phyloP scores from a whole-genome alignment of 2,113 vertebrate species.

The Mobula hypostoma region DNA sequence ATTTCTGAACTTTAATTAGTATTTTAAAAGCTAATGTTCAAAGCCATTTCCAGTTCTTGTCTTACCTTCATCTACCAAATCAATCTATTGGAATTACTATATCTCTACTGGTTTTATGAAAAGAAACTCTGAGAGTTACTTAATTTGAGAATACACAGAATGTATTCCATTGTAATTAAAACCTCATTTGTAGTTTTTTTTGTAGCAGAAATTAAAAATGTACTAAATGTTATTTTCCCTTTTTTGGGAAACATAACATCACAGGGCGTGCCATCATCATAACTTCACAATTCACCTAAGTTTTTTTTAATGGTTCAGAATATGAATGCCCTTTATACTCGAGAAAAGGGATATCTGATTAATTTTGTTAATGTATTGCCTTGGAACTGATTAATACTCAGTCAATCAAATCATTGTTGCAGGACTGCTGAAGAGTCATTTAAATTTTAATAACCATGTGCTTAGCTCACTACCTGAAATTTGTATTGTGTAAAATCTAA shows the following conservation, averaged over 20 bases:
- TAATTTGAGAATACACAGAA: background rate
- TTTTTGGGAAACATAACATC: background rate
- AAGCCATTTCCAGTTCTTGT: background rate
- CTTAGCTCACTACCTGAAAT: background rate
- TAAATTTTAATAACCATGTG: constrained; percentile 27
- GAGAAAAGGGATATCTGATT: background rate
- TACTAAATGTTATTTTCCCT: background rate
- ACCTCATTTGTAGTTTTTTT: too few relatives aligned
- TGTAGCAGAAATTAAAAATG: background rate
- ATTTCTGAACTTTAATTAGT: constrained; percentile 1
- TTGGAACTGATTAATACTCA: background rate
- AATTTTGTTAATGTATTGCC: background rate
- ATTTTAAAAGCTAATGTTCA: background rate
- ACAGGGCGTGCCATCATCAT: background rate
- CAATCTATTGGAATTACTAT: background rate
- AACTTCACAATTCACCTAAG: background rate
- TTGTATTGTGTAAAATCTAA: constrained; percentile 6
- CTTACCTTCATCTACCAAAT: background rate
- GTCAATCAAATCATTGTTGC: constrained; percentile 22
- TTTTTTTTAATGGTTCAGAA: background rate
- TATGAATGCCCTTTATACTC: background rate
- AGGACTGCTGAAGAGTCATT: background rate
- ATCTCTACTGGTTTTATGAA: background rate
- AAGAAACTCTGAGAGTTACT: background rate
- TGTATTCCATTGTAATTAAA: background rate